Base-by-base conservation (phyloP, 2,888 invertebrate genomes). In the Boloria selene region DNA sequence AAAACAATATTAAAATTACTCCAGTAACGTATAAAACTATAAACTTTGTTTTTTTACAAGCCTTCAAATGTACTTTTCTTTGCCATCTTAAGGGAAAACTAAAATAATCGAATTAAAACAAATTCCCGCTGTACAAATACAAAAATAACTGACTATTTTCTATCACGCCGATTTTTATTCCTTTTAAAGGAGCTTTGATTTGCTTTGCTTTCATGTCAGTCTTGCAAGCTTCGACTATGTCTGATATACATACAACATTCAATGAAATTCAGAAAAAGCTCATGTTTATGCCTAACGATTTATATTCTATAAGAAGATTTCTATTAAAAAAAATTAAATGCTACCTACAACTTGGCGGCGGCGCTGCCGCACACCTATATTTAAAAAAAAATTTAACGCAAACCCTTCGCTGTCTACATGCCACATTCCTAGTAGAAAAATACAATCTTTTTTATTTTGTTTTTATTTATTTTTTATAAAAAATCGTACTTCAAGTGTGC, bases 171-270 rank as follows among this genome's bases (percentile, higher is more conserved):
- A 75, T 64, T 55, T 75, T 71, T 58, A 67, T 56, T 87, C 90
- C 90, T 90, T 90, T 82, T 78, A 64, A 90, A 90, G 90, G 90
- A 87, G 74, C 79, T 77, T 80, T 76, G 75, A 68, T 79, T 77
- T 82, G 22, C 22, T 22, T 22, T 22, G 22, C 22, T 79, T 77
- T 82, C 76, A 78, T 77, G 75, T 90, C 90, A 90, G 90, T 90
- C 91, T 91, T 90, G 85, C 87, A 84, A 86, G 88, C 88, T 81
- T 86, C 79, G 83, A 85, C 71, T 70, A 64, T 55, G 67, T 65
- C 69, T 64, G 65, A 67, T 59, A 71, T 70, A 55, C 42, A 72
- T 58, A 47, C 63, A 65, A 69, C 65, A 64, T 58, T 60, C 65
- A 64, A 45, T 60, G 60, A 65, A 54, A 64, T 64, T 52, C 53